phyloP scores from a whole-genome alignment of 2,113 vertebrate genomes.

The Carassius gibelio region DNA sequence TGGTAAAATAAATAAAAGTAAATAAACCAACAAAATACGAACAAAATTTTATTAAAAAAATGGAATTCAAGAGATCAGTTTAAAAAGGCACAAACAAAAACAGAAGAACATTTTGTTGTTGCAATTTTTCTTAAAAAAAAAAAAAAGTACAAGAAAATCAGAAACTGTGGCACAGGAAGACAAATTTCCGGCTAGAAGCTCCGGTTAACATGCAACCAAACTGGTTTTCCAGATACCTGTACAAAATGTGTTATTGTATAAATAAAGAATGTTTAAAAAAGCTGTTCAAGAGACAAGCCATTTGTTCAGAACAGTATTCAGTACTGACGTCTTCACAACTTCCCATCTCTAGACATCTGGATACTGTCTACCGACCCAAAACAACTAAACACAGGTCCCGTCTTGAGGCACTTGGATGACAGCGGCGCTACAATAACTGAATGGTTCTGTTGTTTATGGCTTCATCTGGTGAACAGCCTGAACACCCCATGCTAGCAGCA shows the following conservation, averaged over 20 bases:
- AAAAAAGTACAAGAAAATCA: conserved; percentile 71
- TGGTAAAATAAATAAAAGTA: not conserved
- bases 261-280: conserved; percentile 77
- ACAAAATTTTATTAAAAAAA: conserved; percentile 72
- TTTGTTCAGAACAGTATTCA: conserved; percentile 54
- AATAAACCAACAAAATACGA: not conserved
- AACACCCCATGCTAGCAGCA: conserved; percentile 79
- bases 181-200: conserved; percentile 69
- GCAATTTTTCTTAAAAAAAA: conserved; percentile 62
- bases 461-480: conserved; percentile 63
- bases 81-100: conserved; percentile 60
- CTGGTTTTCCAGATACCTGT: conserved; percentile 71
- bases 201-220: conserved; percentile 67
- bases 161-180: conserved; percentile 79
- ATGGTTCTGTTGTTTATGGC: conserved; percentile 10
- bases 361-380: not conserved
- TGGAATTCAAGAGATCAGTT: not conserved
- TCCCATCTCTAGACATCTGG: conserved; percentile 1
- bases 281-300: conserved; percentile 64
- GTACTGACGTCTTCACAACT: conserved; percentile 6
- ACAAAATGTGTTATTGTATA: conserved; percentile 80
- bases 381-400: not conserved
- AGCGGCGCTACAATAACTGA: not conserved
- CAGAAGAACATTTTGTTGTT: conserved; percentile 70
- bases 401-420: not conserved